Conservation (phyloP, 2,113 vertebrate genomes). For the Riparia riparia region DNA sequence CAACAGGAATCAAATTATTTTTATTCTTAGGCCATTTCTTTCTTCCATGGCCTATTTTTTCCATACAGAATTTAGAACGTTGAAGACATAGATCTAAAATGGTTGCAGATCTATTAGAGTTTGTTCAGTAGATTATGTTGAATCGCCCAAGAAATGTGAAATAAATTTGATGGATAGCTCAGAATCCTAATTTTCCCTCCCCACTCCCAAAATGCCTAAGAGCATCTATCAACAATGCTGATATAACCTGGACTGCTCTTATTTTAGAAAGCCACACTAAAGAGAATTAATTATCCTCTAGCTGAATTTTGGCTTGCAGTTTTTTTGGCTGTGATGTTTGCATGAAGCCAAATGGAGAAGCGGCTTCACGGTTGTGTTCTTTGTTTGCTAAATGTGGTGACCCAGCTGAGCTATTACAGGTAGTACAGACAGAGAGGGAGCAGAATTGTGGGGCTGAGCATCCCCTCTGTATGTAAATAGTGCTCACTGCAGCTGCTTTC, state of each 20-base stretch:
- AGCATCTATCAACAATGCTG: neutral
- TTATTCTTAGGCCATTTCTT: constrained; percentile 45
- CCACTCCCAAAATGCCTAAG: neutral
- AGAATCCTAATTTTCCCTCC: neutral
- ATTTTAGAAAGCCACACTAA: neutral
- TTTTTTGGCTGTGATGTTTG: neutral
- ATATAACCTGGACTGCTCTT: neutral
- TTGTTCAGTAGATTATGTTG: neutral
- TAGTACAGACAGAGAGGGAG: neutral
- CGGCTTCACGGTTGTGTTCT: neutral
- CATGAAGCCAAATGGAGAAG: neutral
- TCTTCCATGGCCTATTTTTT: neutral
- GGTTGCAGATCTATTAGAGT: neutral
- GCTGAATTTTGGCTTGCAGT: neutral
- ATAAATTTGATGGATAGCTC: neutral
- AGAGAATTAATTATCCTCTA: neutral
- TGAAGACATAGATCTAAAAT: neutral
- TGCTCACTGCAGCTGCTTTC: neutral
- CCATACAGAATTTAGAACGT: constrained; percentile 20
- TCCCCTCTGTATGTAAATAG: neutral
- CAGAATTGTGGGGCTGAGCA: neutral
- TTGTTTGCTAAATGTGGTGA: neutral
- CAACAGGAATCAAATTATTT: constrained; percentile 57
- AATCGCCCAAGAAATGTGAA: neutral
- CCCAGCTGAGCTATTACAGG: neutral